Evolutionary conservation across 2,888 invertebrate species (phyloP).

Genomic region (Nemapogon koenigi): DNA sequence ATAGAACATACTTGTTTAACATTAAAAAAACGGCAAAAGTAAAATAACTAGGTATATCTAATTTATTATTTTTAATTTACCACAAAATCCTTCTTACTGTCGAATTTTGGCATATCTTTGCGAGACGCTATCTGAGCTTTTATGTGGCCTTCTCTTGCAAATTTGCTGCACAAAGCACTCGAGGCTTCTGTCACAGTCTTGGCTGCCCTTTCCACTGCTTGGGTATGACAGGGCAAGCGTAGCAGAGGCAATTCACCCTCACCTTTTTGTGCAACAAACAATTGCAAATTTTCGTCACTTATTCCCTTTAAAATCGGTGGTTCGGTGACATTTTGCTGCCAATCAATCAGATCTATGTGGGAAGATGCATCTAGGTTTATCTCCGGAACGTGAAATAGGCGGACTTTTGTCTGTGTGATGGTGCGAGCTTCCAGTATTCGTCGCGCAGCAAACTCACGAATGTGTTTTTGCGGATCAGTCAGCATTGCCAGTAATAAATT

Average conservation of each 20-base stretch:
- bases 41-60: too few relatives aligned
- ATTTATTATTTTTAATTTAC: neutral
- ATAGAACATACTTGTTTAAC: too few relatives aligned
- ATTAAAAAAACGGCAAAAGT: too few relatives aligned
- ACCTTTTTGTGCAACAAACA: conserved; percentile 13
- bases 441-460: too few relatives aligned
- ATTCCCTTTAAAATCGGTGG: conserved; percentile 15
- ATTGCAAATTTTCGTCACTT: conserved; percentile 13
- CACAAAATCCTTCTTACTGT: conserved; percentile 10
- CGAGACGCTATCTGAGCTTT: conserved; percentile 5
- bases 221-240: too few relatives aligned
- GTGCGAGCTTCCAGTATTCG: conserved; percentile 17
- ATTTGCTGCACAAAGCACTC: neutral
- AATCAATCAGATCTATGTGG: conserved; percentile 17
- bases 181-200: conserved; percentile 12
- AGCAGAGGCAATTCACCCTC: too few relatives aligned
- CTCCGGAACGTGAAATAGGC: conserved; percentile 17
- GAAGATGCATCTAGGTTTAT: conserved; percentile 16
- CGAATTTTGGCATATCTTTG: conserved; percentile 10
- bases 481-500: too few relatives aligned
- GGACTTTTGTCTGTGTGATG: neutral
- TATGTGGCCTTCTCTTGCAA: conserved; percentile 8
- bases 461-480: too few relatives aligned
- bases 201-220: conserved; percentile 11
- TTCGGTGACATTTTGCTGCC: conserved; percentile 17